Evolutionary conservation across 1,140 invertebrate genomes (phyloP).

Genomic region (Ceratina calcarata): DNA sequence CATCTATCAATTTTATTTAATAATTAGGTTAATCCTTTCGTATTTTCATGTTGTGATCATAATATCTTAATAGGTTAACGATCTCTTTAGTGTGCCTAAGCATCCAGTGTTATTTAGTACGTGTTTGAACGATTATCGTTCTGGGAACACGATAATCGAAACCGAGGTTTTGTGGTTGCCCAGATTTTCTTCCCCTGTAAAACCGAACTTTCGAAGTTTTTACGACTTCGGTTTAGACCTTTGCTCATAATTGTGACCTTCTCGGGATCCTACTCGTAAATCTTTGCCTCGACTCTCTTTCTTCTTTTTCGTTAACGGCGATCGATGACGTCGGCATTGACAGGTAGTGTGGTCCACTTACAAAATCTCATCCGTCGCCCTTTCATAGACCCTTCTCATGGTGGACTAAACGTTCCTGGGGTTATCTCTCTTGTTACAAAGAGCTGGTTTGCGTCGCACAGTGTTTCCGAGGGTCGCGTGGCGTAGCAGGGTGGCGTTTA

Average conservation of each 20-base stretch:
- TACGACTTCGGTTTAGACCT: slow-evolving; percentile 32
- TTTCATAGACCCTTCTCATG: slow-evolving; percentile 39
- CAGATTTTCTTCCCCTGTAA: slow-evolving; percentile 10
- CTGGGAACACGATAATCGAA: slow-evolving; percentile 39
- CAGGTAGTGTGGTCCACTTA: slow-evolving; percentile 31
- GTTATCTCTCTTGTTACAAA: slow-evolving; percentile 36
- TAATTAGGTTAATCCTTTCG: no score
- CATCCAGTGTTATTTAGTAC: background rate
- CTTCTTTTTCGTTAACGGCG: slow-evolving; percentile 23
- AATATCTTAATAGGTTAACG: no score
- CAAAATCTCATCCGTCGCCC: slow-evolving; percentile 47
- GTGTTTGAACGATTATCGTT: slow-evolving; percentile 20
- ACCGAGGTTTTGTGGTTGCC: slow-evolving; percentile 33
- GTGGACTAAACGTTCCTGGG: slow-evolving; percentile 14
- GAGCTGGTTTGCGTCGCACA: background rate
- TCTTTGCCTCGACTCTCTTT: slow-evolving; percentile 48
- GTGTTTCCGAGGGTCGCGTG: slow-evolving; percentile 56
- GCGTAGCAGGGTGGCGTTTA: slow-evolving; percentile 58
- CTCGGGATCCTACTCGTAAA: slow-evolving; percentile 59
- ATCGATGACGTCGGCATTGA: slow-evolving; percentile 45
- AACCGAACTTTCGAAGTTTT: slow-evolving; percentile 42
- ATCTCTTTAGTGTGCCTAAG: no score
- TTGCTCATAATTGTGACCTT: slow-evolving; percentile 30
- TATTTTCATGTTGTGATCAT: no score
- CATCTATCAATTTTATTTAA: no score